Percentiles rank a stretch among this genome's conserved stretches.
These are phyloP conservation scores for Acrocera orbiculus DNA, from an alignment of 2,888 invertebrate genomes.

Conservation along the genomic window DNA sequence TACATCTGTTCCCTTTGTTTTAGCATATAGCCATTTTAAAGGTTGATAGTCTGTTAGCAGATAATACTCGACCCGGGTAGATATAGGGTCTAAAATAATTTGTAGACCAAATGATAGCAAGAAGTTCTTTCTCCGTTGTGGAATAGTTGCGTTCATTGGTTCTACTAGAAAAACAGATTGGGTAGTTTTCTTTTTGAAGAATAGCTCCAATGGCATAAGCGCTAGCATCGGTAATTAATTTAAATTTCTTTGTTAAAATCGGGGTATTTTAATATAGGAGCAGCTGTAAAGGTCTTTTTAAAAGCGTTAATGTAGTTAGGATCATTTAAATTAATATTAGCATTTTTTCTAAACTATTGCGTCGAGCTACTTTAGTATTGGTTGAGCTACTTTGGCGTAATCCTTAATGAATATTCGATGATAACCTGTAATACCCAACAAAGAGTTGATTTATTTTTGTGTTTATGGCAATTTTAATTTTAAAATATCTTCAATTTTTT, in stretches of 20 bases:
- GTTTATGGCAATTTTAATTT: slow-evolving; percentile 5
- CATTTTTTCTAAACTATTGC: slow-evolving; percentile 3
- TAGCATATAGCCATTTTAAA: background rate
- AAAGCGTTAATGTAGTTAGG: slow-evolving; percentile 11
- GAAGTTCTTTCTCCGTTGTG: slow-evolving; percentile 5
- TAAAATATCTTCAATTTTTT: slow-evolving; percentile 6
- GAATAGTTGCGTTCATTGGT: slow-evolving; percentile 2
- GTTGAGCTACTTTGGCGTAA: slow-evolving; percentile 5
- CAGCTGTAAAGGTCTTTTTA: slow-evolving; percentile 5
- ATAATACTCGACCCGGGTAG: background rate
- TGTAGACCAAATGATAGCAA: slow-evolving; percentile 4
- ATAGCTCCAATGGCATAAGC: slow-evolving; percentile 6
- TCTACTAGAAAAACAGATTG: slow-evolving; percentile 2
- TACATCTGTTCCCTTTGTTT: background rate
- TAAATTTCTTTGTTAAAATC: slow-evolving; percentile 7
- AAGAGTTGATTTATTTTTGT: slow-evolving; percentile 7
- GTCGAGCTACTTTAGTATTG: too few relatives aligned
- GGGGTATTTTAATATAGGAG: slow-evolving; percentile 6
- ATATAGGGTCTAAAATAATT: slow-evolving; percentile 6
- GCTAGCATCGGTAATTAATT: slow-evolving; percentile 5
- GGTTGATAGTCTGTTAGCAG: background rate
- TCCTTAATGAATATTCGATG: slow-evolving; percentile 8
- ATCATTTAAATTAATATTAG: slow-evolving; percentile 10
- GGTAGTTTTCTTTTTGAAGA: slow-evolving; percentile 4
- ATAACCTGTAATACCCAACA: slow-evolving; percentile 8